These are phyloP conservation scores for Bostrychus sinensis DNA, from an alignment of 2,113 vertebrate species.

Conservation along the genomic window DNA sequence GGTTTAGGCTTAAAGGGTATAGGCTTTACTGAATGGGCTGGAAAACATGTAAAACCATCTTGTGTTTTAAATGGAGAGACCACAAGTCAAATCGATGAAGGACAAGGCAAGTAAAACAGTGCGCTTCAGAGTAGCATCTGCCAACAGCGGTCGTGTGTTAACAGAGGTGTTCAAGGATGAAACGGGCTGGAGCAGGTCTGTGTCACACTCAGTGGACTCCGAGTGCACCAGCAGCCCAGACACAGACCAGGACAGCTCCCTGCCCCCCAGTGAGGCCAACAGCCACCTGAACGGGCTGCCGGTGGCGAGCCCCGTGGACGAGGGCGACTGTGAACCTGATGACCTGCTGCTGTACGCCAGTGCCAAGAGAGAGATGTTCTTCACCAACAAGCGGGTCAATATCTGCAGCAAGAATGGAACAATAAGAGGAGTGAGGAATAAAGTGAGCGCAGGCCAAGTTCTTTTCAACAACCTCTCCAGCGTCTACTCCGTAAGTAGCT, in stretches of 20 bases:
- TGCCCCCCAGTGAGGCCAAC: slow-evolving; percentile 80
- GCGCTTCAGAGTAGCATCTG: slow-evolving; percentile 91
- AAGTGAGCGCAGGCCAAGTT: slow-evolving; percentile 97
- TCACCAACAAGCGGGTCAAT: slow-evolving; percentile 90
- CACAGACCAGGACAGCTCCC: slow-evolving; percentile 76
- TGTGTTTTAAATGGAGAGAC: slow-evolving; percentile 73
- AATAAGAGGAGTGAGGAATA: slow-evolving; percentile 94
- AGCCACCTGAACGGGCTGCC: slow-evolving; percentile 82
- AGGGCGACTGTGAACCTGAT: slow-evolving; percentile 83
- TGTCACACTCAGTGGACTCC: slow-evolving; percentile 83
- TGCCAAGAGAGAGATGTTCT: slow-evolving; percentile 84
- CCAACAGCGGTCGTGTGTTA: slow-evolving; percentile 91
- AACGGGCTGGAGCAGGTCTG: slow-evolving; percentile 52
- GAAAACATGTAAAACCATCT: slow-evolving; percentile 76
- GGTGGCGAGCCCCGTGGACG: slow-evolving; percentile 71
- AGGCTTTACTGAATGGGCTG: slow-evolving; percentile 49
- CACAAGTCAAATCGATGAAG: slow-evolving; percentile 68
- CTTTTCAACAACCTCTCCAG: slow-evolving; percentile 94
- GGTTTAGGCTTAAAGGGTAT: slow-evolving; percentile 19
- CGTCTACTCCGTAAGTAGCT: slow-evolving; percentile 86
- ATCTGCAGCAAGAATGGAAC: slow-evolving; percentile 99
- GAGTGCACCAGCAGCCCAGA: slow-evolving; percentile 85
- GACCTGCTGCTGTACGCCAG: slow-evolving; percentile 89
- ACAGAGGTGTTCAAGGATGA: slow-evolving; percentile 92
- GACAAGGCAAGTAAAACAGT: slow-evolving; percentile 83